These are phyloP conservation scores for Mesitornis unicolor DNA, from an alignment of 2,113 vertebrate species.

Conservation along the genomic window DNA sequence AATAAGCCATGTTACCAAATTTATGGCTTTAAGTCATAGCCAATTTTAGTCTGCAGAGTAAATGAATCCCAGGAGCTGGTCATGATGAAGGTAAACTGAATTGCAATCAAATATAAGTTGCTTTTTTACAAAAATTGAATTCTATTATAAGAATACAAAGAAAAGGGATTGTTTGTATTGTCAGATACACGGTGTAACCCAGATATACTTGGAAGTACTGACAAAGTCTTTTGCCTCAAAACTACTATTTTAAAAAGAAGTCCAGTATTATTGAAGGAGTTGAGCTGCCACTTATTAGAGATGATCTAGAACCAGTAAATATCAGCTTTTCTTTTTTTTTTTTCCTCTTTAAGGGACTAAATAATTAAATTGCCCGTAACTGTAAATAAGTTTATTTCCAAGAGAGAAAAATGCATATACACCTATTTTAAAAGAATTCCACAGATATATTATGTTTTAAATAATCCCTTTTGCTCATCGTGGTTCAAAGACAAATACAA, in stretches of 20 bases:
- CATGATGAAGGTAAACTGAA: background rate
- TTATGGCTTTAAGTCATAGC: background rate
- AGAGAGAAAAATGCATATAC: background rate
- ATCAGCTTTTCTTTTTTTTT: background rate
- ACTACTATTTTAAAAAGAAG: background rate
- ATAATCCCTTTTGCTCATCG: background rate
- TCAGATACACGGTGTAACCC: background rate
- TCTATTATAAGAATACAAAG: background rate
- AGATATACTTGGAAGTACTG: background rate
- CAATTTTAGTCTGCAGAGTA: background rate
- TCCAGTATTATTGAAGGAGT: background rate
- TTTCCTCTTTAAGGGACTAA: background rate
- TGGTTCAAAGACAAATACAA: background rate
- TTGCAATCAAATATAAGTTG: background rate
- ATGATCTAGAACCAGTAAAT: background rate
- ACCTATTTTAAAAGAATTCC: background rate
- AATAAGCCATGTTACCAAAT: background rate
- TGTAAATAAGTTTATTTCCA: background rate
- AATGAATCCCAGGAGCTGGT: background rate
- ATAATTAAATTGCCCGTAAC: background rate
- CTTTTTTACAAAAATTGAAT: background rate
- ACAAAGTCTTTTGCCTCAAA: background rate
- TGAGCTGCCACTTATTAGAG: background rate
- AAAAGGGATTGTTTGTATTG: background rate
- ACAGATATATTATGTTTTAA: background rate